Percentiles rank a stretch among this genome's conserved stretches.
These are phyloP conservation scores for Timema cristinae DNA, from an alignment of 2,888 invertebrate species.

Conservation along the genomic window DNA sequence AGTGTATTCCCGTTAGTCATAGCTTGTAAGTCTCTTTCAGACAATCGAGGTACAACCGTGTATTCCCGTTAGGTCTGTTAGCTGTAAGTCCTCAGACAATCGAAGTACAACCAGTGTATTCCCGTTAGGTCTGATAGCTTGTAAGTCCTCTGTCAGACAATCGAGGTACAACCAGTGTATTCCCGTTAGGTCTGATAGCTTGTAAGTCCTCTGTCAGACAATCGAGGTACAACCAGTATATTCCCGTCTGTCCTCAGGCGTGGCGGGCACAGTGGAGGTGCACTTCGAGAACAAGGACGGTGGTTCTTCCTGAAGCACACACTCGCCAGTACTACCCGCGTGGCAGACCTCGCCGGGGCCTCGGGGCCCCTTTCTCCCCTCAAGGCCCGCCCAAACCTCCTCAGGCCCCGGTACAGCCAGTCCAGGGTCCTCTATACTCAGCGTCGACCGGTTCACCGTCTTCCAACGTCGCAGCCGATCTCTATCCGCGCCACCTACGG, in stretches of 20 bases:
- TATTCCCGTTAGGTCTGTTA: too few relatives aligned
- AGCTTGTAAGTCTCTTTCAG: too few relatives aligned
- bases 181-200: too few relatives aligned
- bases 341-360: constrained; percentile 38
- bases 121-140: not conserved
- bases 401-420: constrained; percentile 36
- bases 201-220: too few relatives aligned
- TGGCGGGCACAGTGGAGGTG: constrained; percentile 72
- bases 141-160: too few relatives aligned
- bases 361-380: constrained; percentile 32
- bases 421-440: constrained; percentile 65
- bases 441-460: constrained; percentile 85
- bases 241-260: constrained; percentile 50
- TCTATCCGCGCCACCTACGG: constrained; percentile 90
- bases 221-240: too few relatives aligned
- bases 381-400: constrained; percentile 35
- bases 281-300: constrained; percentile 90
- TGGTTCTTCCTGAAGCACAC: constrained; percentile 82
- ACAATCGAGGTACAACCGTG: too few relatives aligned
- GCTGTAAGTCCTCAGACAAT: too few relatives aligned
- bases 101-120: too few relatives aligned
- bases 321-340: constrained; percentile 58
- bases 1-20: too few relatives aligned
- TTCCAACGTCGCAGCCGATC: constrained; percentile 87
- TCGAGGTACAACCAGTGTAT: too few relatives aligned